Percentiles rank a stretch among this genome's conserved stretches.
Evolutionary conservation across 1,140 invertebrate species (phyloP).

Genomic region (Mya arenaria): DNA sequence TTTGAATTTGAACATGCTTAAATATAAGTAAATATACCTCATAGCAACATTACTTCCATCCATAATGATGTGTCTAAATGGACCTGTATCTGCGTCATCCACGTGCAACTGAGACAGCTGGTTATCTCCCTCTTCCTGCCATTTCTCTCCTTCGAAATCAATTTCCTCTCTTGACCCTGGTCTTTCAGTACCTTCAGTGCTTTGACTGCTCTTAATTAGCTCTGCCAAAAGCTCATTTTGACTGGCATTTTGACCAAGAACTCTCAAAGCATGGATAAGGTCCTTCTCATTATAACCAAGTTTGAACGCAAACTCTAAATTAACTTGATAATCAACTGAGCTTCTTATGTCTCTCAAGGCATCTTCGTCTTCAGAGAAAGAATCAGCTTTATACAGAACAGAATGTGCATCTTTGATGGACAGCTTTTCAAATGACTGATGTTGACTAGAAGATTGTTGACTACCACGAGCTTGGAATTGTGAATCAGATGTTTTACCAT

Average conservation of each 20-base stretch:
- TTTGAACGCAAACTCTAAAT: slow-evolving; percentile 92
- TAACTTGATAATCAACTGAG: slow-evolving; percentile 76
- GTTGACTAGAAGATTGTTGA: neutral
- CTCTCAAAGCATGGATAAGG: slow-evolving; percentile 91
- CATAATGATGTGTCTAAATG: slow-evolving; percentile 78
- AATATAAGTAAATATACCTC: slow-evolving; percentile 65
- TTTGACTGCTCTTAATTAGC: slow-evolving; percentile 83
- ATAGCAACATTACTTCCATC: slow-evolving; percentile 81
- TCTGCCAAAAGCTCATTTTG: slow-evolving; percentile 93
- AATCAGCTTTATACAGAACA: neutral
- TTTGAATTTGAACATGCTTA: neutral
- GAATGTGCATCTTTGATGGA: neutral
- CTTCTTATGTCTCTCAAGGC: slow-evolving; percentile 26
- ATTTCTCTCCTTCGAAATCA: neutral
- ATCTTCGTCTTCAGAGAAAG: slow-evolving; percentile 15
- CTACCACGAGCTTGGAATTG: neutral
- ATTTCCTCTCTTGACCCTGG: slow-evolving; percentile 51
- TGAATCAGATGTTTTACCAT: too few relatives aligned
- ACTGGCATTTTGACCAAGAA: slow-evolving; percentile 90
- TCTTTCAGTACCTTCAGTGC: too few relatives aligned
- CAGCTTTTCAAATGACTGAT: neutral
- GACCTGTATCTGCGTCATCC: slow-evolving; percentile 46
- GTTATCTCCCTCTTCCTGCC: slow-evolving; percentile 10
- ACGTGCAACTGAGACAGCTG: slow-evolving; percentile 11
- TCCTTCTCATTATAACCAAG: slow-evolving; percentile 94